Evolutionary conservation across 2,113 vertebrate genomes (phyloP), one percentile per base, ranked within the genome.

Genomic region (Piprites chloris): DNA sequence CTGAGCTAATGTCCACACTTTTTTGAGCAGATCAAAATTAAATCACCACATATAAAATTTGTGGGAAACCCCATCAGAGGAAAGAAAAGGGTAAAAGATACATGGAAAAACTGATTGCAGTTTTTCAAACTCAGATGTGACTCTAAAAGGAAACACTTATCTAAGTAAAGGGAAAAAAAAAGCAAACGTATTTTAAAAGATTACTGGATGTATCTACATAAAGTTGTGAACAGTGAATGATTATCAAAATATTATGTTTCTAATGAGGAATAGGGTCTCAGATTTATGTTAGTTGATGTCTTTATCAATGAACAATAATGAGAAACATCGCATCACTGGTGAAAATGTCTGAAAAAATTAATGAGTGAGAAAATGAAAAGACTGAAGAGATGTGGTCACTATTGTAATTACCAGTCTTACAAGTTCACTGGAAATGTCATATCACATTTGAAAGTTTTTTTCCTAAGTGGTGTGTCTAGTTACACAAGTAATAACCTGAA

Each of bases 401-500:
- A 9, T 22, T 74, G 20, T 26, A 61, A 85, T 80, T 83, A 69
- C 39, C 24, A 79, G 24, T 55, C 53, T 85, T 87, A 72, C 24
- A 61, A 82, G 42, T 89, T 93, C 79, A 83, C 30, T 91, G 66
- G 47, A 89, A 93, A 81, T 78, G 81, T 26, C 80, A 62, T 62
- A 61, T 79, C 7, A 2, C 17, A 69, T 91, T 89, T 94, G 52
- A 69, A 91, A 82, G 28, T 9, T 46, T 90, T 90, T 77, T 87
- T 41, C 33, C 44, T 58, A 82, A 87, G 46, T 79, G 17, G n/a
- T 83, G 50, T 85, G 41, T 66, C 49, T 88, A 65, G 69, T 61
- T 78, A 72, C 55, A 89, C 44, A 85, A 46, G 50, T 33, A 95
- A 85, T 61, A 92, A 79, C 80, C 66, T 66, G 44, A 77, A 88